phyloP scores from a whole-genome alignment of 2,113 vertebrate species.

The Bufo bufo region DNA sequence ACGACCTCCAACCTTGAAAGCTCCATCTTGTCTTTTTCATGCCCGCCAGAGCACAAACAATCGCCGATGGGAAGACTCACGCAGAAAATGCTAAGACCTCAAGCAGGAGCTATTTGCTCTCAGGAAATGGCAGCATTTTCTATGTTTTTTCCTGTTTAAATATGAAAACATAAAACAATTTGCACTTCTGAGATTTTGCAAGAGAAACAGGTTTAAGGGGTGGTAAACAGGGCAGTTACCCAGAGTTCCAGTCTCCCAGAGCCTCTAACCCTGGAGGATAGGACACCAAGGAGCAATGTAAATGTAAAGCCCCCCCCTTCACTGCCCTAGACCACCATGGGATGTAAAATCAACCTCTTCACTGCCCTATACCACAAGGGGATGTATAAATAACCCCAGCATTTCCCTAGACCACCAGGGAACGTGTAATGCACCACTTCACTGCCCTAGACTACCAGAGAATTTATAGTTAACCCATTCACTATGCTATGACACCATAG shows the following conservation, averaged over 20 bases:
- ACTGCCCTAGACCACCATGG: no score
- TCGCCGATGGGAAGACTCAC: conserved; percentile 1
- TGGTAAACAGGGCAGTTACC: not conserved
- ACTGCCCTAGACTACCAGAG: no score
- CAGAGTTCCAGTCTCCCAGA: not conserved
- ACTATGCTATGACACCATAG: no score
- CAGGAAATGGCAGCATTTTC: not conserved
- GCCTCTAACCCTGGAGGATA: no score
- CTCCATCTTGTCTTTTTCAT: conserved; percentile 34
- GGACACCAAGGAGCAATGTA: no score
- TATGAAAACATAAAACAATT: not conserved
- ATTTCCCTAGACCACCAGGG: no score
- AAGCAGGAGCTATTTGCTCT: not conserved
- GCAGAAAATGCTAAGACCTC: conserved; percentile 1
- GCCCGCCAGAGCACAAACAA: conserved; percentile 44
- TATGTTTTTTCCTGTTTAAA: not conserved
- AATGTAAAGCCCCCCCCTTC: not conserved
- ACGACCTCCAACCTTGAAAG: not conserved
- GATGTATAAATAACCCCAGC: not conserved
- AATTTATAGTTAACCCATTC: no score
- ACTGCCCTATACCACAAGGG: not conserved
- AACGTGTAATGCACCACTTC: no score
- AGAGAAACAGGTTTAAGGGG: not conserved
- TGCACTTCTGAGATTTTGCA: not conserved
- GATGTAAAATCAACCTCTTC: not conserved